Base-by-base conservation (phyloP, 2,888 invertebrate genomes). In the Stenotaenia linearis region DNA sequence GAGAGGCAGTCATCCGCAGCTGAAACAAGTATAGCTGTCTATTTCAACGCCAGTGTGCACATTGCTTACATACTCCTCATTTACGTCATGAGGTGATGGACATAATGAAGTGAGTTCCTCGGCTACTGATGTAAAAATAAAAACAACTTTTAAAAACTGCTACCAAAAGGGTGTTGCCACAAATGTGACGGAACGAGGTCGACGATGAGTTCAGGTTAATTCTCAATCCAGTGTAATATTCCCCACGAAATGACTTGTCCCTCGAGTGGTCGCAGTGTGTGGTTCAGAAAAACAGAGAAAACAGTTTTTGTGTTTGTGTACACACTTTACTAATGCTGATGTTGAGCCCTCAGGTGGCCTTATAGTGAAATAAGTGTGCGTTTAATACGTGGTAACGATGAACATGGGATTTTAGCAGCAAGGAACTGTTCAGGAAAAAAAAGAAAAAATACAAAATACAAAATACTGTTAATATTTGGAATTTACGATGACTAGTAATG, bases 41-140 rank as follows among this genome's bases (percentile, higher is more conserved):
- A 35, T 35, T 76, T 76, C n/a, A 23, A 35, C 32, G 32, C 30
- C 23, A 28, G 35, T 35, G 35, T 76, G 10, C 35, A 35, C 32
- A 18, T 23, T 23, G 76, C 35, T 18, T 23, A 18, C 18, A 35
- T 37, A 35, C 18, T 32, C 32, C 30, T 76, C 23, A 23, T 35
- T 76, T 23, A 35, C 35, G 35, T 76, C 18, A 35, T 76, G 76
- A 76, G 76, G 76, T 76, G 76, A 76, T 76, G 35, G 76, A 37
- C 30, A 21, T 28, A 28, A 28, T 12, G 21, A 12, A 74, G 74
- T n/a, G 32, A 32, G 28, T 74, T 74, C 30, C 74, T 74, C 32
- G 74, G 74, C 74, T 10, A 28, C 28, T 32, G 69, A 69, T 69
- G 45, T 45, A 45, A 45, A 45, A 45, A 45, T 45, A 45, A 45